Evolutionary conservation across 2,797 vertebrate species (phyloP).

Genomic region (Sebastes itinus): DNA sequence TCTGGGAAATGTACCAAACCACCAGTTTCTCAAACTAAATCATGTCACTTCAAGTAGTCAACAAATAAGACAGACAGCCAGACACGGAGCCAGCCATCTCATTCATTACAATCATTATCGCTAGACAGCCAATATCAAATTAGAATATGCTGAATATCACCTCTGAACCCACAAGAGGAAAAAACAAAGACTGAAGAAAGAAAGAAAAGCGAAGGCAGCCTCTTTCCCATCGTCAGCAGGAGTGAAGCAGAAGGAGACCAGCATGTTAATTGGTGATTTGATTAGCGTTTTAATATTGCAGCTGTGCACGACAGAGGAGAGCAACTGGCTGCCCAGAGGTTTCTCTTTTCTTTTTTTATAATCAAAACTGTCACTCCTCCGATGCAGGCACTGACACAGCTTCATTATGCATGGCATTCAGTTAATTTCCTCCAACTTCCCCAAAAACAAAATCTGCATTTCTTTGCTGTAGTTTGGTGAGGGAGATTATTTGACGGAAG

Average conservation of each 20-base stretch:
- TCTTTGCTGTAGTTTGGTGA: slow-evolving; percentile 1
- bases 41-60: slow-evolving; percentile 13
- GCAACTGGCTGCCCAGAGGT: slow-evolving; percentile 28
- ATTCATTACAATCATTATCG: slow-evolving; percentile 53
- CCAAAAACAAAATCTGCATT: background rate
- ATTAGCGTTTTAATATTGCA: slow-evolving; percentile 81
- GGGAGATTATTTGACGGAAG: slow-evolving; percentile 22
- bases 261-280: slow-evolving; percentile 82
- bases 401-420: slow-evolving; percentile 13
- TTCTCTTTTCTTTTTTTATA: slow-evolving; percentile 30
- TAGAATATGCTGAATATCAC: slow-evolving; percentile 56
- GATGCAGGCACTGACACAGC: background rate
- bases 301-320: slow-evolving; percentile 69
- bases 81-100: slow-evolving; percentile 33
- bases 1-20: background rate
- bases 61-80: slow-evolving; percentile 19
- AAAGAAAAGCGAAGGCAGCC: slow-evolving; percentile 21
- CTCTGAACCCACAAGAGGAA: slow-evolving; percentile 45
- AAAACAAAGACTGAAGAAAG: slow-evolving; percentile 23
- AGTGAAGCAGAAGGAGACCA: slow-evolving; percentile 66
- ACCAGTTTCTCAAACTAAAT: background rate
- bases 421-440: slow-evolving; percentile 8
- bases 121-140: slow-evolving; percentile 46
- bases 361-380: slow-evolving; percentile 32
- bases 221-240: slow-evolving; percentile 71